These are phyloP conservation scores for Epirrita christyi DNA, from an alignment of 2,888 invertebrate genomes.

Conservation along the genomic window DNA sequence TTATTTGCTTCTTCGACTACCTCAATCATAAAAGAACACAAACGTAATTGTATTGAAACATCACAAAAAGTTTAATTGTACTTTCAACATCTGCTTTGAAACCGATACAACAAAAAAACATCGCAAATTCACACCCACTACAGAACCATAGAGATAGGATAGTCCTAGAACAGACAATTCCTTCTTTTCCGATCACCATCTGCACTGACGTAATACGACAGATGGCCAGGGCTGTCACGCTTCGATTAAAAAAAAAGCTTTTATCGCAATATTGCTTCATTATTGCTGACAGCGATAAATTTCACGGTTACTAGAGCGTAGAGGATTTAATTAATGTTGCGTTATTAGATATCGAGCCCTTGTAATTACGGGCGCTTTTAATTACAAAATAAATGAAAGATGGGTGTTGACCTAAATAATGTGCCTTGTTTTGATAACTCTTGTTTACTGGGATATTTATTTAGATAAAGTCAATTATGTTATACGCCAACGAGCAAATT, in stretches of 20 bases:
- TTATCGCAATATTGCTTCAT: slow-evolving; percentile 38
- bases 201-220: slow-evolving; percentile 46
- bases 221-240: slow-evolving; percentile 64
- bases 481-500: slow-evolving; percentile 2
- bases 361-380: slow-evolving; percentile 38
- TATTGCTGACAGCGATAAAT: slow-evolving; percentile 38
- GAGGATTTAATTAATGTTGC: slow-evolving; percentile 42
- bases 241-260: slow-evolving; percentile 37
- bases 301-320: slow-evolving; percentile 40
- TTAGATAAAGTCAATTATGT: slow-evolving; percentile 5
- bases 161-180: slow-evolving; percentile 22
- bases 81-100: slow-evolving; percentile 24
- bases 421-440: slow-evolving; percentile 9
- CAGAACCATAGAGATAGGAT: slow-evolving; percentile 36
- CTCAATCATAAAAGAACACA: slow-evolving; percentile 5
- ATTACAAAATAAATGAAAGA: slow-evolving; percentile 37
- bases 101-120: slow-evolving; percentile 37
- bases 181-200: slow-evolving; percentile 45
- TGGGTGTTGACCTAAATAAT: slow-evolving; percentile 25
- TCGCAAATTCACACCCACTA: slow-evolving; percentile 66
- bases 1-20: background rate
- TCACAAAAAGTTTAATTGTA: slow-evolving; percentile 22
- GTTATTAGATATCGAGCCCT: slow-evolving; percentile 40
- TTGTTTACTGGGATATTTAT: slow-evolving; percentile 6
- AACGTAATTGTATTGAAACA: slow-evolving; percentile 17